These are phyloP conservation scores for Lepetodrilus schrolli DNA, from an alignment of 2,888 invertebrate species.

Conservation along the genomic window DNA sequence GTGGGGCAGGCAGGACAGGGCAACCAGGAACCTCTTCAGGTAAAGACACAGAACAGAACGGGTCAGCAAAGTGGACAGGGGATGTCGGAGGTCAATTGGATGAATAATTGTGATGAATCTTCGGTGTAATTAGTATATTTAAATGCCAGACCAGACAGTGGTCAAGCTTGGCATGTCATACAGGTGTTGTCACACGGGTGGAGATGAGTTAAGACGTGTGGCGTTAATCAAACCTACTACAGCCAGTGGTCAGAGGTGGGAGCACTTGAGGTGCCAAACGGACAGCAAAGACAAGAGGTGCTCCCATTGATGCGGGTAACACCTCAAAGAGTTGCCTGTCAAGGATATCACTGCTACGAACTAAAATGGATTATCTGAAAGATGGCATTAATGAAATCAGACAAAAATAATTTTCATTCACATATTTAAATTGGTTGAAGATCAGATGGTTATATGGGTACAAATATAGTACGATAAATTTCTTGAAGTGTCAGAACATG, in stretches of 20 bases:
- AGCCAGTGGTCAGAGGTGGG: conserved; percentile 7
- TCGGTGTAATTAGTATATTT: background rate
- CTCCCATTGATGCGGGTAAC: too few relatives aligned
- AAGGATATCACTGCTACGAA: background rate
- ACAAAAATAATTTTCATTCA: too few relatives aligned
- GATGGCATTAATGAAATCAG: too few relatives aligned
- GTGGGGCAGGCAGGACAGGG: background rate
- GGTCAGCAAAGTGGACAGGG: too few relatives aligned
- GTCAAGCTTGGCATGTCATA: background rate
- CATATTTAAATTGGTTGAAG: too few relatives aligned
- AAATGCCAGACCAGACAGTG: background rate
- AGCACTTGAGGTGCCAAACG: background rate
- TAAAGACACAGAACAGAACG: background rate
- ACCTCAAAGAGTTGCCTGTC: background rate
- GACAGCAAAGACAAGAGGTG: background rate
- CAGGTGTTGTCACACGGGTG: background rate
- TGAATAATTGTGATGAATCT: too few relatives aligned
- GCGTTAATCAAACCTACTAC: background rate
- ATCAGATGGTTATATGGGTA: too few relatives aligned
- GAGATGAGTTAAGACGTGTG: background rate
- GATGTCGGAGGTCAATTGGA: too few relatives aligned
- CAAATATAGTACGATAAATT: too few relatives aligned
- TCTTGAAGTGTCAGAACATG: too few relatives aligned
- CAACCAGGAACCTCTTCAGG: background rate
- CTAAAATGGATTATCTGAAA: too few relatives aligned